Conservation (phyloP, 2,113 vertebrate species). For the Phainopepla nitens region DNA sequence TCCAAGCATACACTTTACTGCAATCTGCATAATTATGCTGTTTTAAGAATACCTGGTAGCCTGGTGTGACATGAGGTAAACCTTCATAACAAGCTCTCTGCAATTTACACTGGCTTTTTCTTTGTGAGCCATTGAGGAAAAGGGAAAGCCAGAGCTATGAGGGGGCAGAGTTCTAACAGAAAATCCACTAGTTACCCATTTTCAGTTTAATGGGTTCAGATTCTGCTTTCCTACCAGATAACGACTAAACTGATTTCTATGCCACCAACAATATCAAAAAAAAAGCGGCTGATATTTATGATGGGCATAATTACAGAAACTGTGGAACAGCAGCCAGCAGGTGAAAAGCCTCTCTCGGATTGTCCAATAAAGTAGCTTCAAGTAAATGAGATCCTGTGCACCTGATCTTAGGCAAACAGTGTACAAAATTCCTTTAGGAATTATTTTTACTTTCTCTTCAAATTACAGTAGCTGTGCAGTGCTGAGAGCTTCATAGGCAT, state of each 20-base stretch:
- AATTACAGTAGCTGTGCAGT: slow-evolving; percentile 1
- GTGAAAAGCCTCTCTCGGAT: not conserved
- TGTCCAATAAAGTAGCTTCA: not conserved
- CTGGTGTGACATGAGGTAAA: not conserved
- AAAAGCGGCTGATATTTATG: not conserved
- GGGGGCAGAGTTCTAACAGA: not conserved
- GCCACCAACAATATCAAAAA: not conserved
- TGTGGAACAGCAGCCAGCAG: not conserved
- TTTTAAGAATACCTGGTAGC: not conserved
- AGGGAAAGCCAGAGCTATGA: not conserved
- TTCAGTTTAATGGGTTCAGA: not conserved
- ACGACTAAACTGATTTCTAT: not conserved
- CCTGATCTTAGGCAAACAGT: not conserved
- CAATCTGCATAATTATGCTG: not conserved
- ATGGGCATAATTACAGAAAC: not conserved
- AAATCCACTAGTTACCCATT: not conserved
- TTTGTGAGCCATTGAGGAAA: not conserved
- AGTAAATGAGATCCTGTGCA: not conserved
- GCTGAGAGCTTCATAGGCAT: not conserved
- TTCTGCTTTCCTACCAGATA: not conserved
- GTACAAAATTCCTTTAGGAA: slow-evolving; percentile 2
- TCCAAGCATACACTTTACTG: not conserved
- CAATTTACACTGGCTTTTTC: not conserved
- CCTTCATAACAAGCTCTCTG: not conserved
- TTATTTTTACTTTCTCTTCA: slow-evolving; percentile 27